Conservation (phyloP, 2,888 invertebrate genomes). For the Apantesis nais region DNA sequence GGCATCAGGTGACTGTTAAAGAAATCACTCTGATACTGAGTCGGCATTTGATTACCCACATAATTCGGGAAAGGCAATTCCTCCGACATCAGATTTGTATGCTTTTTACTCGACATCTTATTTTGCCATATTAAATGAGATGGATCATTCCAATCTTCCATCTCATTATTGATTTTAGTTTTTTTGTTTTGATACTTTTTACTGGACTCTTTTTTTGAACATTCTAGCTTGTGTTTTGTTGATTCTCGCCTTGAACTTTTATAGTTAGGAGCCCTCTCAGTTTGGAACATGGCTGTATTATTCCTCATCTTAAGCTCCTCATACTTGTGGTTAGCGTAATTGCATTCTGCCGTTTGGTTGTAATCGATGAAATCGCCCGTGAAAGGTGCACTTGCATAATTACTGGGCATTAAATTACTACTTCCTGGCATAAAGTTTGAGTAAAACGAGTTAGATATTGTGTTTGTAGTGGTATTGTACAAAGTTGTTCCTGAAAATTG, state of each 20-base stretch:
- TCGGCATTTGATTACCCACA: conserved; percentile 73
- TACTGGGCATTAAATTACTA: conserved; percentile 74
- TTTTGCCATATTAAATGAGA: conserved; percentile 76
- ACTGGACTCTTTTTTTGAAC: conserved; percentile 77
- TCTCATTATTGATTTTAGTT: conserved; percentile 67
- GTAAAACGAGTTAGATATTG: conserved; percentile 80
- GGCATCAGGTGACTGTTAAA: conserved; percentile 78
- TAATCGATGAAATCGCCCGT: conserved; percentile 78
- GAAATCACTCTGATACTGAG: conserved; percentile 77
- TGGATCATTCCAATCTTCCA: conserved; percentile 76
- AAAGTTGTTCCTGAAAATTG: conserved; percentile 78
- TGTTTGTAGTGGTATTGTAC: conserved; percentile 78
- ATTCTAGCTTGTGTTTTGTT: conserved; percentile 79
- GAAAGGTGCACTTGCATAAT: conserved; percentile 73
- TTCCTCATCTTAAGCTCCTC: conserved; percentile 78
- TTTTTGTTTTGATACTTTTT: conserved; percentile 80
- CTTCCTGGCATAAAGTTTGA: conserved; percentile 78
- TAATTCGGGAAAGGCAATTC: conserved; percentile 77
- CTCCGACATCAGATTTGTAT: conserved; percentile 70
- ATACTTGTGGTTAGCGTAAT: conserved; percentile 76
- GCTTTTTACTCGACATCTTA: conserved; percentile 68
- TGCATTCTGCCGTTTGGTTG: conserved; percentile 76
- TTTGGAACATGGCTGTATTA: conserved; percentile 64
- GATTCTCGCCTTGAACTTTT: conserved; percentile 75
- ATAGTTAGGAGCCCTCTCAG: conserved; percentile 71